Evolutionary conservation across 2,888 invertebrate genomes (phyloP).

Genomic region (Deilephila porcellus): DNA sequence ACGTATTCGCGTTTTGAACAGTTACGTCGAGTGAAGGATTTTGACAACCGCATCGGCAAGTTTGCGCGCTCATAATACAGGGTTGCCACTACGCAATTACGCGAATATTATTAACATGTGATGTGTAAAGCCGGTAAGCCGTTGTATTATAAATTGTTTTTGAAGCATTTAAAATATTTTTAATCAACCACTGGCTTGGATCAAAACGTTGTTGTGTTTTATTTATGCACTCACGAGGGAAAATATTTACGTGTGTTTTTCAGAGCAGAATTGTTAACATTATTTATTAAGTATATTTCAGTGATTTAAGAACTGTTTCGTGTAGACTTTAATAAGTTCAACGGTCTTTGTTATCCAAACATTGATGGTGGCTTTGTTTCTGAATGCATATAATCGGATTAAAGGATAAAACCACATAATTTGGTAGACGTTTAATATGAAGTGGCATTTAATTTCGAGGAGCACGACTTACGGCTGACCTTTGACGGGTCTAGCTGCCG

Average conservation of each 20-base stretch:
- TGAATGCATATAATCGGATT: not conserved
- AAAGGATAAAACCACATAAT: conserved; percentile 1
- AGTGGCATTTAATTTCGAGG: conserved; percentile 6
- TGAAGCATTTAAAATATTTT: conserved; percentile 24
- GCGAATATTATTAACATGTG: conserved; percentile 31
- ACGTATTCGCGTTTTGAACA: conserved; percentile 17
- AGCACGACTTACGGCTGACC: not conserved
- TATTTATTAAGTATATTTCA: not conserved
- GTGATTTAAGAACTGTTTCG: not conserved
- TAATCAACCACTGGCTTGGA: conserved; percentile 23
- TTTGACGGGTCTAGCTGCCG: conserved; percentile 6
- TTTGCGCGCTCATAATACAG: conserved; percentile 55
- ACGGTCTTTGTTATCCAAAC: not conserved
- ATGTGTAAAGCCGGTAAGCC: conserved; percentile 26
- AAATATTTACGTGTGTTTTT: not conserved
- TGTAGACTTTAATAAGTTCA: not conserved
- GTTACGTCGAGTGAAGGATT: conserved; percentile 14
- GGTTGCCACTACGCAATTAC: conserved; percentile 53
- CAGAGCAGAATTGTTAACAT: not conserved
- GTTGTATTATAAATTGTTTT: conserved; percentile 28
- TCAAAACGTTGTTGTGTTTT: conserved; percentile 20
- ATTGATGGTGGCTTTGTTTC: not conserved
- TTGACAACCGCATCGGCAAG: conserved; percentile 16
- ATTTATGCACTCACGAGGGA: not conserved
- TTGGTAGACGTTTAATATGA: not conserved